Percentiles rank a stretch among this genome's conserved stretches.
phyloP scores from a whole-genome alignment of 1,140 invertebrate species.

The Anoplolepis gracilipes region DNA sequence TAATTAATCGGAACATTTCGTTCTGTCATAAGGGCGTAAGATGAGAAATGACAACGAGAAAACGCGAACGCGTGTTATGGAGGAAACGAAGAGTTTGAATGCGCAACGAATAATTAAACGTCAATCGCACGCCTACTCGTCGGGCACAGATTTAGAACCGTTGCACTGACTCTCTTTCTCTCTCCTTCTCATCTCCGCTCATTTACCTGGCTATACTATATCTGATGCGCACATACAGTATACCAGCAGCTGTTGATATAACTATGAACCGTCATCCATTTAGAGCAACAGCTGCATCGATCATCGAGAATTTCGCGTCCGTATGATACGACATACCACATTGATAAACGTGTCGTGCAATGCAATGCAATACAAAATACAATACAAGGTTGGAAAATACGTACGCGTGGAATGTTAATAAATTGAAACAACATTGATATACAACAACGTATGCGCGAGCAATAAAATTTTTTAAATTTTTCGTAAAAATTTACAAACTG shows the following conservation, averaged over 20 bases:
- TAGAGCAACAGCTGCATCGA: conserved; percentile 39
- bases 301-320: background rate
- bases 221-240: background rate
- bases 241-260: conserved; percentile 47
- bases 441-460: too few species aligned
- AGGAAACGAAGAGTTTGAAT: conserved; percentile 43
- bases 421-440: background rate
- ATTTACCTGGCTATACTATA: conserved; percentile 44
- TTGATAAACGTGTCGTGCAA: conserved; percentile 1
- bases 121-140: conserved; percentile 53
- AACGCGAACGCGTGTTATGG: background rate
- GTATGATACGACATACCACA: background rate
- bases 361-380: background rate
- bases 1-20: conserved; percentile 6
- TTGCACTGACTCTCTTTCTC: conserved; percentile 13
- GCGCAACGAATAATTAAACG: conserved; percentile 69
- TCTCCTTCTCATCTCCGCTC: conserved; percentile 43
- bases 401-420: background rate
- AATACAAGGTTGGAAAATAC: conserved; percentile 5
- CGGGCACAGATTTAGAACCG: conserved; percentile 22
- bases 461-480: background rate
- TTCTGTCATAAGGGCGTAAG: too few species aligned
- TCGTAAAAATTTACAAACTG: background rate
- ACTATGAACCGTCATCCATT: conserved; percentile 33
- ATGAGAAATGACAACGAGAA: conserved; percentile 18